A percentile compares a stretch with the other conserved stretches of the same genome.
Evolutionary conservation across 1,140 invertebrate genomes (phyloP).

Genomic region (Arctopsyche grandis): DNA sequence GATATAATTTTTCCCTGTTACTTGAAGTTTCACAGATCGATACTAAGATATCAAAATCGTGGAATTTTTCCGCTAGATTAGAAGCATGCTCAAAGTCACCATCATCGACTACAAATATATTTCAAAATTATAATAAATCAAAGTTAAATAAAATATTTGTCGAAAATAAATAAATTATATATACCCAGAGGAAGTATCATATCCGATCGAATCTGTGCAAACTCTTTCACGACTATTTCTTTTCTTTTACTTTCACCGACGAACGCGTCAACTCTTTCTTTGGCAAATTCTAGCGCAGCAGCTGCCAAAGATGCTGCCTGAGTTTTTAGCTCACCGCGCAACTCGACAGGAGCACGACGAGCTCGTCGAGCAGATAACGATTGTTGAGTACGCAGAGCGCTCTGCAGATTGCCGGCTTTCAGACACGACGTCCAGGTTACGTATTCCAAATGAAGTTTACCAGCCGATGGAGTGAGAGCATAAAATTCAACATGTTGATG

Average conservation of each 20-base stretch:
- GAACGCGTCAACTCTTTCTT: conserved; percentile 77
- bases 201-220: conserved; percentile 62
- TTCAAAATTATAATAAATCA: conserved; percentile 4
- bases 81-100: conserved; percentile 83
- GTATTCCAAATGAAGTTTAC: conserved; percentile 66
- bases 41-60: conserved; percentile 85
- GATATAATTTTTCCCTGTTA: conserved; percentile 79
- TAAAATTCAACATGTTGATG: conserved; percentile 68
- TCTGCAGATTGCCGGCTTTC: conserved; percentile 63
- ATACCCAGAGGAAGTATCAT: conserved; percentile 71
- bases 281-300: conserved; percentile 79
- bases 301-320: conserved; percentile 81
- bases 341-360: conserved; percentile 37
- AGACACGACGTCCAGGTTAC: conserved; percentile 74
- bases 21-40: conserved; percentile 80
- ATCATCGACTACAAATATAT: conserved; percentile 71
- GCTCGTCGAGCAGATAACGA: conserved; percentile 33
- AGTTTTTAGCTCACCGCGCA: conserved; percentile 71
- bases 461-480: conserved; percentile 57
- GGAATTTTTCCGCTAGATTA: conserved; percentile 89
- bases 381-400: conserved; percentile 65
- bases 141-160: not conserved
- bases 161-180: conserved; percentile 15
- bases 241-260: not conserved
- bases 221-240: conserved; percentile 40